Percentiles rank a stretch among this genome's conserved stretches.
These are phyloP conservation scores for Danio jaintianensis DNA, from an alignment of 2,797 vertebrate species.

Conservation along the genomic window DNA sequence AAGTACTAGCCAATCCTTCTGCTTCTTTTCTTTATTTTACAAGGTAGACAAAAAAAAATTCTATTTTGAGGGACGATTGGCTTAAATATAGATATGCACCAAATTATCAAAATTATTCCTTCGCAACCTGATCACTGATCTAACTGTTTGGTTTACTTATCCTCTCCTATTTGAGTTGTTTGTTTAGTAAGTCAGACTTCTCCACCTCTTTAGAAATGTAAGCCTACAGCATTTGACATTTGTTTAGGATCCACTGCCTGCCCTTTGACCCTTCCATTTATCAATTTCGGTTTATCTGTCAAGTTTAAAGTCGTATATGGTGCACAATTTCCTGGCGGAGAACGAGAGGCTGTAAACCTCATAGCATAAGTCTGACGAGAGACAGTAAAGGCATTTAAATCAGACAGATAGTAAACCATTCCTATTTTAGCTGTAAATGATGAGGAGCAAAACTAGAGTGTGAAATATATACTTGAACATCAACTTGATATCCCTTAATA, in stretches of 20 bases:
- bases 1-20: too few species aligned
- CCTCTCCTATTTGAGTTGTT: background rate
- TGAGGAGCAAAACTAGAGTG: background rate
- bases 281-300: slow-evolving; percentile 17
- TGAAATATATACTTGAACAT: background rate
- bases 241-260: slow-evolving; percentile 3
- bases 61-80: too few species aligned
- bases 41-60: too few species aligned
- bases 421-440: background rate
- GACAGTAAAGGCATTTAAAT: slow-evolving; percentile 35
- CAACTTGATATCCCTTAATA: too few species aligned
- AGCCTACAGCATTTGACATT: slow-evolving; percentile 6
- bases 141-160: background rate
- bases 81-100: too few species aligned
- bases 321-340: slow-evolving; percentile 11
- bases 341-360: slow-evolving; percentile 38
- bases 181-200: slow-evolving; percentile 4
- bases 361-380: slow-evolving; percentile 20
- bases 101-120: too few species aligned
- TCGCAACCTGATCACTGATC: background rate
- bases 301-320: slow-evolving; percentile 23
- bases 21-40: too few species aligned
- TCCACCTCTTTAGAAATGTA: slow-evolving; percentile 8
- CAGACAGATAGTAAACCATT: background rate
- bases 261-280: background rate